Percentiles rank a stretch among this genome's conserved stretches.
phyloP scores from a whole-genome alignment of 2,888 invertebrate species.

The Lydus trimaculatus region DNA sequence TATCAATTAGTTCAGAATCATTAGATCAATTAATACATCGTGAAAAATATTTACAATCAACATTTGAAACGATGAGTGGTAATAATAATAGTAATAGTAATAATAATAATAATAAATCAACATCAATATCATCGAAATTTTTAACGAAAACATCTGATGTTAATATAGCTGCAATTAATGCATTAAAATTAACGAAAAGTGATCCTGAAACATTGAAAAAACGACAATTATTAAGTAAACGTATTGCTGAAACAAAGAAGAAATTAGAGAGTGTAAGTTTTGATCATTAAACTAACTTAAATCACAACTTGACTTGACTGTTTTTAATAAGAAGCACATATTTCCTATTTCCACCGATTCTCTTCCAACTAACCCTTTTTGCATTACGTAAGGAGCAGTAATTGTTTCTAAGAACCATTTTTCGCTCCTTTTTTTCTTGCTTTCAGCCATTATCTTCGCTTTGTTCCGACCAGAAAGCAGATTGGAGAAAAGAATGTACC shows the following conservation, averaged over 20 bases:
- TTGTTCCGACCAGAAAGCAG: too few species aligned
- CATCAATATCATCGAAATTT: slow-evolving; percentile 71
- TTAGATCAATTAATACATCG: slow-evolving; percentile 65
- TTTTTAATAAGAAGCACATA: too few species aligned
- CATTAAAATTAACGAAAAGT: slow-evolving; percentile 64
- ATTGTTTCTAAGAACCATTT: too few species aligned
- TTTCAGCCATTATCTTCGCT: slow-evolving; percentile 13
- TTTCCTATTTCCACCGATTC: too few species aligned
- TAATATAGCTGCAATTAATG: slow-evolving; percentile 65
- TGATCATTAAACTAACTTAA: not conserved
- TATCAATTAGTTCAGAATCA: slow-evolving; percentile 80
- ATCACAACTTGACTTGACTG: not conserved
- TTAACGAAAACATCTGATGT: slow-evolving; percentile 53
- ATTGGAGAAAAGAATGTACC: too few species aligned
- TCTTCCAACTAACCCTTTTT: too few species aligned
- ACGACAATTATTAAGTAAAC: slow-evolving; percentile 80
- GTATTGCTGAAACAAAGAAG: slow-evolving; percentile 83
- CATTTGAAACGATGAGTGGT: slow-evolving; percentile 76
- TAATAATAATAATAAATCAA: slow-evolving; percentile 45
- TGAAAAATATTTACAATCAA: slow-evolving; percentile 71
- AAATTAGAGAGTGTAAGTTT: slow-evolving; percentile 85
- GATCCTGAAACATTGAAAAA: slow-evolving; percentile 72
- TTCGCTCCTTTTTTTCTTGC: slow-evolving; percentile 9
- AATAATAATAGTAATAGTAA: slow-evolving; percentile 46
- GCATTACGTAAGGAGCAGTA: too few species aligned